Percentiles rank a stretch among this genome's conserved stretches.
Conservation (phyloP, 2,888 invertebrate species). For the Trachelus troglodyta region DNA sequence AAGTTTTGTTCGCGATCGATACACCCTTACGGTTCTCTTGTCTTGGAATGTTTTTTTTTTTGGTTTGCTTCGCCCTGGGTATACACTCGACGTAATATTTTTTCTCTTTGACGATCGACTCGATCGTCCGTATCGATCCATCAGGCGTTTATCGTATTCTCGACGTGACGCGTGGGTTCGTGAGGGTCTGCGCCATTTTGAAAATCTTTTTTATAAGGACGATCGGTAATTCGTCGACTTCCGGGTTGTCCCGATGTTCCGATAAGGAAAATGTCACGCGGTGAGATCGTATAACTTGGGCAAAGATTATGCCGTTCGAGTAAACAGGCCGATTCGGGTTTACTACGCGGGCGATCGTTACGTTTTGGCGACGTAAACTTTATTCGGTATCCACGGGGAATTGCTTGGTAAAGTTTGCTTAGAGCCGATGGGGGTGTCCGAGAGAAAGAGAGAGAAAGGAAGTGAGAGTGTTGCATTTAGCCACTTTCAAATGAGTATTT, state of each 20-base stretch:
- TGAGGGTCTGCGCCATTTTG: neutral
- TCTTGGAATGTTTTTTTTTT: neutral
- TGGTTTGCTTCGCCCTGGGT: neutral
- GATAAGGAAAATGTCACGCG: neutral
- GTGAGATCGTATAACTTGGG: neutral
- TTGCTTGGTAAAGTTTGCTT: neutral
- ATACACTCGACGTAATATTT: neutral
- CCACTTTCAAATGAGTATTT: neutral
- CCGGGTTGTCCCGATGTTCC: neutral
- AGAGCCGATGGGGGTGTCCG: neutral
- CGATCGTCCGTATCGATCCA: neutral
- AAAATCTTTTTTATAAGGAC: neutral
- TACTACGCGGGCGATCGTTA: neutral
- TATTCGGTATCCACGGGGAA: neutral
- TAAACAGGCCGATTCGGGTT: neutral
- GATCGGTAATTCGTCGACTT: neutral
- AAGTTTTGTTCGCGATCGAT: constrained; percentile 27
- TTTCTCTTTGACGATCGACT: neutral
- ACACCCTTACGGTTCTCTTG: constrained; percentile 13
- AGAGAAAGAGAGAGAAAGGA: constrained; percentile 4
- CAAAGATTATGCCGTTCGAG: neutral
- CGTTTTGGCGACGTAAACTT: neutral
- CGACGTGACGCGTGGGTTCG: neutral
- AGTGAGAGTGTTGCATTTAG: neutral
- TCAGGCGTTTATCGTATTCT: neutral